Evolutionary conservation across 1,140 invertebrate genomes (phyloP), one percentile per base, ranked within the genome.

Genomic region (Polypedilum pembai): DNA sequence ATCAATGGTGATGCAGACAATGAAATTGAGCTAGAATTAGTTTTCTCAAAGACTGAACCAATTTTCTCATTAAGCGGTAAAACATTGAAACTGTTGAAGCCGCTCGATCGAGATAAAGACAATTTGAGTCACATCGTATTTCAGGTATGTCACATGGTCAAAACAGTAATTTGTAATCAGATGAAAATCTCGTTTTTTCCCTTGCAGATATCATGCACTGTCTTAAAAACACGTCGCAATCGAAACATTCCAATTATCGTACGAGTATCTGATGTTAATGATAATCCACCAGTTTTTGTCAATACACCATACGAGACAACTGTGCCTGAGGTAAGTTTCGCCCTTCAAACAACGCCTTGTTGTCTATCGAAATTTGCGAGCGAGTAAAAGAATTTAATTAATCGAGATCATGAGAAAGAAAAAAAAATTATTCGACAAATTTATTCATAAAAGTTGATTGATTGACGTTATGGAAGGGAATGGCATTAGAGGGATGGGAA

Each of bases 231-330:
- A 8, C 88, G 89, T 79, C 92, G 91, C 80, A 87, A 89, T 78
- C 86, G 90, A 75, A 92, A 88, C 33, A 93, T 95, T 80, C 93
- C 93, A 65, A 89, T 95, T 74, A 94, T 96, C 79, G 92, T 94
- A 66, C 86, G 93, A 81, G 89, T 95, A 74, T 92, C 91, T n/a
- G 93, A 95, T 83, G 88, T 94, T 79, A 96, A 96, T 80, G 93
- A 96, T 82, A 95, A 95, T 83, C 87, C 88, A 40, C 91, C 92
- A 20, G 86, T 88, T 77, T 94, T 94, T 83, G 84, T 90, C 77
- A 90, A 91, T 77, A 89, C 89, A 45, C 91, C 92, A 18, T 95
- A 95, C 79, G 88, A 92, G 81, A 88, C 91, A 40, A 91, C 87
- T 69, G 89, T 95, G 74, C 90, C 93, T n/a, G 93, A 96, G 88